These are phyloP conservation scores for Nephrotoma flavescens DNA, from an alignment of 2,888 invertebrate genomes.

Conservation along the genomic window DNA sequence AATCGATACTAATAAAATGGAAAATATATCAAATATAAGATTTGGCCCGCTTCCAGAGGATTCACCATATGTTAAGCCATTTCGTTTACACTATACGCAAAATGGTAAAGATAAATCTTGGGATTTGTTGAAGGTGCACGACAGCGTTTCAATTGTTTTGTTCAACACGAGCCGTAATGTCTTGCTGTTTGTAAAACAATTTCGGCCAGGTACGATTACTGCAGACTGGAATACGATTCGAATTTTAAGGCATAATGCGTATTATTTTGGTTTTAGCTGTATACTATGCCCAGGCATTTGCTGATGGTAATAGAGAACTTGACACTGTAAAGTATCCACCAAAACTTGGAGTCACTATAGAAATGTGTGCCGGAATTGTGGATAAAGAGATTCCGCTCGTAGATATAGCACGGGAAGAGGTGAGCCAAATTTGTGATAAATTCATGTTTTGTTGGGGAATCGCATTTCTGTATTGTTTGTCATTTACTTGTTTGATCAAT, in stretches of 20 bases:
- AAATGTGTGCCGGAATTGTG: conserved; percentile 89
- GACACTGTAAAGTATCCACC: conserved; percentile 53
- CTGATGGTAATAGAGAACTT: conserved; percentile 38
- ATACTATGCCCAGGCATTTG: conserved; percentile 47
- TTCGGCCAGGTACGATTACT: conserved; percentile 55
- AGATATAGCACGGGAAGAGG: conserved; percentile 76
- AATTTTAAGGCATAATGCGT: neutral
- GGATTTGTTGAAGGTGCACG: conserved; percentile 73
- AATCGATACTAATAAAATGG: conserved; percentile 18
- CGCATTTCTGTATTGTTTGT: conserved; percentile 60
- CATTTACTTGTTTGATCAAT: no score
- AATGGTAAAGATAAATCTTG: conserved; percentile 59
- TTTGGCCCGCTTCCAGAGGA: conserved; percentile 41
- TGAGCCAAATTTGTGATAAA: conserved; percentile 40
- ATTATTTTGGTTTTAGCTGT: conserved; percentile 39
- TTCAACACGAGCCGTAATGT: conserved; percentile 63
- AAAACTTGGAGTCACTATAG: conserved; percentile 63
- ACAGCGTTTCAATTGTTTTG: conserved; percentile 74
- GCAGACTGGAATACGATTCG: no score
- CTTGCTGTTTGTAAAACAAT: conserved; percentile 80
- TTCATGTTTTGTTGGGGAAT: conserved; percentile 23
- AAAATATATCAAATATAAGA: conserved; percentile 28
- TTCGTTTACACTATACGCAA: conserved; percentile 57
- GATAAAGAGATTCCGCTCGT: conserved; percentile 61
- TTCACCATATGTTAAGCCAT: conserved; percentile 60